Evolutionary conservation across 2,888 invertebrate genomes (phyloP).

Genomic region (Polymixis lichenea): DNA sequence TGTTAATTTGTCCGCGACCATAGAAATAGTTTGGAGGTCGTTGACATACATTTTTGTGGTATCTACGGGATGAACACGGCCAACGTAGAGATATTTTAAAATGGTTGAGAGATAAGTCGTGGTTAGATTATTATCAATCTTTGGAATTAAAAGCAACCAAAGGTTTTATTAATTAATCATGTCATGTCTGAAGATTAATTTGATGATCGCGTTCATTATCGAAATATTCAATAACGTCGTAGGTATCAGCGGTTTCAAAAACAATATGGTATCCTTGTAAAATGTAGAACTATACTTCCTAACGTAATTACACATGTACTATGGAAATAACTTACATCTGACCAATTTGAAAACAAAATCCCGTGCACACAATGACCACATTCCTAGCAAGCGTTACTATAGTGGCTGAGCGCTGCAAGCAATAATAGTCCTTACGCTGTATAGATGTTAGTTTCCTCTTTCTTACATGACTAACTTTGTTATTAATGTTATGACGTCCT

Average conservation of each 20-base stretch:
- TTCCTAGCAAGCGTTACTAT: too few relatives aligned
- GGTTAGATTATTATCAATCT: neutral
- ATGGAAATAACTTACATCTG: too few relatives aligned
- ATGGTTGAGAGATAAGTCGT: neutral
- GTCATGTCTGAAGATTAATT: neutral
- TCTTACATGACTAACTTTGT: constrained; percentile 16
- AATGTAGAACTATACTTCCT: neutral
- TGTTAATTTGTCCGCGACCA: constrained; percentile 30
- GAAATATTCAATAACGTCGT: too few relatives aligned
- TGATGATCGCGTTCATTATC: neutral
- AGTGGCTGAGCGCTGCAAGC: too few relatives aligned
- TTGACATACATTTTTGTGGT: constrained; percentile 52
- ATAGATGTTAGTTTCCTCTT: too few relatives aligned
- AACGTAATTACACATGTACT: too few relatives aligned
- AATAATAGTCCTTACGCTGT: too few relatives aligned
- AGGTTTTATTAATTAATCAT: neutral
- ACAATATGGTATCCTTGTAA: neutral
- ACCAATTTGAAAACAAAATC: too few relatives aligned
- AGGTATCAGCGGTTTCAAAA: neutral
- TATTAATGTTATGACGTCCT: neutral
- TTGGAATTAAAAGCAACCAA: neutral
- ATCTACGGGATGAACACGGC: neutral
- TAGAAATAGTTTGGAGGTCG: constrained; percentile 57
- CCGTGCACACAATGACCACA: too few relatives aligned
- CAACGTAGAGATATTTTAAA: constrained; percentile 11